Evolutionary conservation across 2,113 vertebrate genomes (phyloP).

Genomic region (Lophura nycthemera): DNA sequence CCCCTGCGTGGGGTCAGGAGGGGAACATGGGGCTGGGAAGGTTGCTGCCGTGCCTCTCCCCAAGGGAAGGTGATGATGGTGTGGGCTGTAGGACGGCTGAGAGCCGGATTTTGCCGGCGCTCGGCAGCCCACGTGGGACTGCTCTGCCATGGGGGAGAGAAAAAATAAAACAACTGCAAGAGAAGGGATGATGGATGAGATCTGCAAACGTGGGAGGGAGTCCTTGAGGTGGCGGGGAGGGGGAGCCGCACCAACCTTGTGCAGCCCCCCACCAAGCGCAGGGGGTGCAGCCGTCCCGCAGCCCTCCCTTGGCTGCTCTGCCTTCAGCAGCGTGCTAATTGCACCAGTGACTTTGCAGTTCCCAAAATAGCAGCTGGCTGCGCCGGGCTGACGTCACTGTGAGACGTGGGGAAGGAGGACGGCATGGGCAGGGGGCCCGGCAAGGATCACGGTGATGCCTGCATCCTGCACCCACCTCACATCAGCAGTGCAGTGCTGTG

Average conservation of each 20-base stretch:
- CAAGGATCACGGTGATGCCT: fast-evolving
- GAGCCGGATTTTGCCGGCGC: neutral
- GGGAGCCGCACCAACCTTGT: neutral
- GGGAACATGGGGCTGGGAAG: neutral
- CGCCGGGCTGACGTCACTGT: constrained; percentile 7
- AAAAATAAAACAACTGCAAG: neutral
- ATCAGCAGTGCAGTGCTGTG: no score
- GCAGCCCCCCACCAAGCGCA: neutral
- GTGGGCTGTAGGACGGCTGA: neutral
- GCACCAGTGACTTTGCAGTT: constrained; percentile 63
- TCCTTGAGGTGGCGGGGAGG: neutral
- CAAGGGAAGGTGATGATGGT: neutral
- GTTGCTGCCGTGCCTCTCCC: neutral
- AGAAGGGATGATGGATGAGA: constrained; percentile 19
- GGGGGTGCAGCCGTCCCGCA: neutral
- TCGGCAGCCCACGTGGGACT: constrained; percentile 2
- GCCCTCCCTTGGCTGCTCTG: neutral
- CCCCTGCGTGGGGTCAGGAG: neutral
- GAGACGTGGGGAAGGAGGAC: neutral
- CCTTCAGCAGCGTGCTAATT: constrained; percentile 46
- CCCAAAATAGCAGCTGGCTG: constrained; percentile 64
- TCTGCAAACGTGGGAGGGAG: neutral
- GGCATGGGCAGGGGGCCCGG: neutral
- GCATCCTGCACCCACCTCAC: neutral
- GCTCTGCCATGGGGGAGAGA: neutral